These are phyloP conservation scores for Criorhina ranunculi DNA, from an alignment of 2,888 invertebrate species.

Conservation along the genomic window DNA sequence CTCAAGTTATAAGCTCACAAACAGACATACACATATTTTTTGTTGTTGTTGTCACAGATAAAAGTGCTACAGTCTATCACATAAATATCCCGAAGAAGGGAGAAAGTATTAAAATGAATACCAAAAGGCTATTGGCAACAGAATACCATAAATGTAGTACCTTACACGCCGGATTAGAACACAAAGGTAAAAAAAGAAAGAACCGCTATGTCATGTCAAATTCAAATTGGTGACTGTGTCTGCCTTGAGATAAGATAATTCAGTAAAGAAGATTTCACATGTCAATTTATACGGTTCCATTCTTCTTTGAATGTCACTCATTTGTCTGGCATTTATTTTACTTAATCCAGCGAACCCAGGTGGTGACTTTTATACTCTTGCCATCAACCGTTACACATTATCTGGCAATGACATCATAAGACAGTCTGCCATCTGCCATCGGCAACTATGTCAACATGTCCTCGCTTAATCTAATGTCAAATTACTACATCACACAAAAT, in stretches of 20 bases:
- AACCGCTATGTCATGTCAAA: no score
- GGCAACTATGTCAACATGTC: constrained; percentile 34
- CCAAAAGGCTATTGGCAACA: no score
- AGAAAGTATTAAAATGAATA: no score
- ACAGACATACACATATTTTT: no score
- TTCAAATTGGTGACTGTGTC: no score
- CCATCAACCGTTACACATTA: not conserved
- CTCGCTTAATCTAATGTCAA: constrained; percentile 36
- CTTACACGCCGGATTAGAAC: no score
- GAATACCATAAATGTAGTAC: no score
- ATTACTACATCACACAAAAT: constrained; percentile 9
- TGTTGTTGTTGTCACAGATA: no score
- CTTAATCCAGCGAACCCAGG: constrained; percentile 28
- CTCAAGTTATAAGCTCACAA: no score
- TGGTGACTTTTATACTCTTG: constrained; percentile 8
- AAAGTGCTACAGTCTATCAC: no score
- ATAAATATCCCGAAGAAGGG: no score
- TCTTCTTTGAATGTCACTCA: constrained; percentile 15
- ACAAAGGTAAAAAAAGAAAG: no score
- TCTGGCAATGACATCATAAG: not conserved
- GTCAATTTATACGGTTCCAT: constrained; percentile 7
- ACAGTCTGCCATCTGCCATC: constrained; percentile 13
- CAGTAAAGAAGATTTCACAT: not conserved
- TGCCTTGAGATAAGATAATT: not conserved
- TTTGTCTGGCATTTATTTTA: constrained; percentile 10